These are phyloP conservation scores for Metallyticus violacea DNA, from an alignment of 2,888 invertebrate species.

Conservation along the genomic window DNA sequence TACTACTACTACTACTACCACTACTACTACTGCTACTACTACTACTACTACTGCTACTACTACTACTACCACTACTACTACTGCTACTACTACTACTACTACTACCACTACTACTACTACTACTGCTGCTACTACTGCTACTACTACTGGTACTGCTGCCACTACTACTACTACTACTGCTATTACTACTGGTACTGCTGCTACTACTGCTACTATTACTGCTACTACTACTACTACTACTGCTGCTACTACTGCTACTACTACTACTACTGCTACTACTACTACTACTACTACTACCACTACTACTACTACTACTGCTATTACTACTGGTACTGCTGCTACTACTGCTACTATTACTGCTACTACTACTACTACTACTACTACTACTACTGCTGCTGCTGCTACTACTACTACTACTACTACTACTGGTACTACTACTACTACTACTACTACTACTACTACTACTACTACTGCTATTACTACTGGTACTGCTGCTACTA, in stretches of 20 bases:
- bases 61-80: too few species aligned
- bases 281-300: neutral
- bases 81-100: too few species aligned
- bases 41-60: too few species aligned
- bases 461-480: neutral
- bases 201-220: too few species aligned
- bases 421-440: neutral
- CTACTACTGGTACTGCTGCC: too few species aligned
- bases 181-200: too few species aligned
- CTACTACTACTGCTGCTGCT: neutral
- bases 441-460: neutral
- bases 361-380: neutral
- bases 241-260: neutral
- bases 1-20: neutral
- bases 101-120: too few species aligned
- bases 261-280: neutral
- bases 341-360: neutral
- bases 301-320: neutral
- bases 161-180: too few species aligned
- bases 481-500: neutral
- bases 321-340: neutral
- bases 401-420: neutral
- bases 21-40: neutral
- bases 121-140: too few species aligned
- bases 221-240: neutral